Evolutionary conservation across 2,113 vertebrate species (phyloP).

Genomic region (Sterna hirundo): DNA sequence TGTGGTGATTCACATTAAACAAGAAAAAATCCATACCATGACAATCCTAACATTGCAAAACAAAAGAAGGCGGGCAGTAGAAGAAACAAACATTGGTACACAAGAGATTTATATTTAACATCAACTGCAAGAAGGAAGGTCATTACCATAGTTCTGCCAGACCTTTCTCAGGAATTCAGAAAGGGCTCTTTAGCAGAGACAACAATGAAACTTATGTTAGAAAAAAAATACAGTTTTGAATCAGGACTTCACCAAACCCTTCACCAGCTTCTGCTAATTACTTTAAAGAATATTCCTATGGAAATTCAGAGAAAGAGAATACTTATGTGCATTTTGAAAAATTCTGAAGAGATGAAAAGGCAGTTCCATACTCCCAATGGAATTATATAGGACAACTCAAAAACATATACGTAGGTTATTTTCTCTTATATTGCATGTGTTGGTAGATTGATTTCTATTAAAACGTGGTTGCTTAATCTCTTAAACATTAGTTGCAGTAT

Average conservation of each 20-base stretch:
- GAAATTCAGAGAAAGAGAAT: not conserved
- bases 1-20: not conserved
- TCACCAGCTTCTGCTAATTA: not conserved
- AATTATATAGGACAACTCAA: not conserved
- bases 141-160: not conserved
- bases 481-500: not conserved
- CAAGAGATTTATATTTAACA: not conserved
- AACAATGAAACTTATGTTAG: not conserved
- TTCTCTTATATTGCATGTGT: not conserved
- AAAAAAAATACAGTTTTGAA: not conserved
- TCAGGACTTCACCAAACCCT: not conserved
- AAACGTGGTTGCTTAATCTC: not conserved
- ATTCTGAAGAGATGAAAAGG: not conserved
- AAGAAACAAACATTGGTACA: not conserved
- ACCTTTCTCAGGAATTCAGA: not conserved
- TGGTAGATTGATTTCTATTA: not conserved
- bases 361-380: not conserved
- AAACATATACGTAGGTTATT: not conserved
- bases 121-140: not conserved
- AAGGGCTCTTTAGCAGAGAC: not conserved
- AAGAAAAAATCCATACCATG: not conserved
- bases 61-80: not conserved
- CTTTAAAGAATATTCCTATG: not conserved
- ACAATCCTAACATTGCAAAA: not conserved
- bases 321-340: not conserved